Evolutionary conservation across 2,113 vertebrate genomes (phyloP), one percentile per base, ranked within the genome.

Genomic region (Ophthalmolycus amberensis): DNA sequence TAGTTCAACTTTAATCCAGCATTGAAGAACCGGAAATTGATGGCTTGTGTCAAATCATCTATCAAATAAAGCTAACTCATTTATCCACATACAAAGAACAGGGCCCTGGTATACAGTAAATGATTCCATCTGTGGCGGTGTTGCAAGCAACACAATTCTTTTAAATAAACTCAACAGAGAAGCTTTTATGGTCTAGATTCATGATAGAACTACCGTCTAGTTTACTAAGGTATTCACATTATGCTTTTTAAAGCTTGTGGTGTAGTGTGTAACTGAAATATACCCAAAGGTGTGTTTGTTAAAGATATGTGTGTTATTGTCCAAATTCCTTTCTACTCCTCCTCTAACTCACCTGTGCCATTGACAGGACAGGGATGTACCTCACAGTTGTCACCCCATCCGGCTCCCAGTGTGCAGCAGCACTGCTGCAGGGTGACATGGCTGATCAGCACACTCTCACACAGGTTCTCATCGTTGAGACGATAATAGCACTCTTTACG

Each of bases 351-450:
- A 99, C 98, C 96, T 69, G 97, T 98, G 73, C 95, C 97, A 59
- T 95, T 84, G 29, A 99, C 95, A 0, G 98, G 98, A 77, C 98
- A 99, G 3, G 98, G 98, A 86, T 97, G 95, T 63, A 99, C 96
- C 95, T 99, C 98, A 60, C 98, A 99, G 95, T 99, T 99, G 78
- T 99, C 98, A 0, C 98, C 98, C 98, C 98, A 99, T 54, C 98
- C 98, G 0, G 97, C 98, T 12, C 98, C 98, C 54, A 99, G 94
- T 0, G 98, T 99, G 76, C 98, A 99, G 95, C 98, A 99, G 90
- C 98, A 99, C 86, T 99, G 97, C 89, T 98, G 95, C 82, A 97
- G 97, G 76, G 97, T 99, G 52, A 99, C 95, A 1, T 96, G 96
- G 88, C 96, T 96, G 1, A 97, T 97, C 89, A 99, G 94, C 59